A percentile compares a stretch with the other conserved stretches of the same genome.
These are phyloP conservation scores for Protonemura montana DNA, from an alignment of 2,888 invertebrate genomes.

Conservation along the genomic window DNA sequence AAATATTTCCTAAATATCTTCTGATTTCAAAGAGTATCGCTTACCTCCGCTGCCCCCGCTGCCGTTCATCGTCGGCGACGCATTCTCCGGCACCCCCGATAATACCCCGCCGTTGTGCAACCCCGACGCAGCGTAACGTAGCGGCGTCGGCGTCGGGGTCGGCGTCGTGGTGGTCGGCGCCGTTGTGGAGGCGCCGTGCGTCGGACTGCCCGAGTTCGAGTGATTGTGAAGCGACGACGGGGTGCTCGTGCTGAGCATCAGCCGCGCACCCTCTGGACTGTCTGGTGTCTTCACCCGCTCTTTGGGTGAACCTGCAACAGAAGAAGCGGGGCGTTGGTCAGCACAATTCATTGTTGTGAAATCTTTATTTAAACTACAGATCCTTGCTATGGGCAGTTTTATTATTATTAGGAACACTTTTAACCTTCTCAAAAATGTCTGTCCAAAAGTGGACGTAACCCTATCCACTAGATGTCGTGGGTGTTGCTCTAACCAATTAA, in stretches of 20 bases:
- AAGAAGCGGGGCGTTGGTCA: no score
- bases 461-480: no score
- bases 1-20: no score
- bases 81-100: conserved; percentile 30
- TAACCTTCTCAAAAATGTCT: no score
- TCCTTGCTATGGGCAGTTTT: no score
- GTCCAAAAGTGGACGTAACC: no score
- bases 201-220: conserved; percentile 47
- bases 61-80: conserved; percentile 46
- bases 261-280: conserved; percentile 51
- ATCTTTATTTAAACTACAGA: no score
- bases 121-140: conserved; percentile 37
- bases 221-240: conserved; percentile 40
- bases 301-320: conserved; percentile 41
- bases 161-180: conserved; percentile 42
- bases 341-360: no score
- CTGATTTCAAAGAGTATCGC: not conserved
- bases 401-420: no score
- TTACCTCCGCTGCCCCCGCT: conserved; percentile 45
- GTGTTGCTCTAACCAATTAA: no score
- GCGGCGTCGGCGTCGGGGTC: conserved; percentile 10
- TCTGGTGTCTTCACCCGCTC: conserved; percentile 51
- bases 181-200: conserved; percentile 43
- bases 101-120: conserved; percentile 36
- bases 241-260: conserved; percentile 45